Evolutionary conservation across 2,888 invertebrate genomes (phyloP).

Genomic region (Drosophila lacicola): DNA sequence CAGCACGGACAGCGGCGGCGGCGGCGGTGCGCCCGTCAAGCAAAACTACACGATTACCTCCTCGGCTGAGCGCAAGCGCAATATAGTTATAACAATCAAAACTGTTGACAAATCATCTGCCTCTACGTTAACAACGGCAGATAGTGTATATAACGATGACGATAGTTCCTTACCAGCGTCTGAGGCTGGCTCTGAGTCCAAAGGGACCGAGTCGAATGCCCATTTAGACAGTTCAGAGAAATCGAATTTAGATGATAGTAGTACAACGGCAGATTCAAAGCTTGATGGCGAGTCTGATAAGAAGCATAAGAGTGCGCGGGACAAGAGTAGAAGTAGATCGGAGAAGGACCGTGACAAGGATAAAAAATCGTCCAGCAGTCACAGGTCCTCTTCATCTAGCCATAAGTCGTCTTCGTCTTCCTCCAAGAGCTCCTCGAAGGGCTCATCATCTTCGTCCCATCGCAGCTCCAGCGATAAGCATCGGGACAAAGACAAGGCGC

Average conservation of each 20-base stretch:
- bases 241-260: conserved; percentile 78
- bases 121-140: conserved; percentile 34
- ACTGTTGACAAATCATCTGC: conserved; percentile 78
- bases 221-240: conserved; percentile 65
- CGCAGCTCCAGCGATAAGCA: conserved; percentile 85
- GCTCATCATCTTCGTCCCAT: conserved; percentile 80
- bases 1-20: conserved; percentile 84
- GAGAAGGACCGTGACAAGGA: conserved; percentile 83
- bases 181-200: conserved; percentile 50
- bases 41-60: conserved; percentile 76
- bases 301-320: conserved; percentile 67
- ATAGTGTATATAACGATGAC: conserved; percentile 69
- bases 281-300: conserved; percentile 69
- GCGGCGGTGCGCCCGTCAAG: conserved; percentile 74
- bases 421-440: conserved; percentile 83
- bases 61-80: conserved; percentile 80
- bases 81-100: conserved; percentile 86
- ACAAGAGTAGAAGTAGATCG: conserved; percentile 68
- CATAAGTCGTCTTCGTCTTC: conserved; percentile 84
- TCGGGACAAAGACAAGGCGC: conserved; percentile 84
- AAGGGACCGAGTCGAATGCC: conserved; percentile 51
- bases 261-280: conserved; percentile 46
- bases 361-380: conserved; percentile 77
- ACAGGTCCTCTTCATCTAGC: conserved; percentile 82
- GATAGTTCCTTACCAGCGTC: conserved; percentile 51